Conservation (phyloP, 2,888 invertebrate species). For the Formica aserva region DNA sequence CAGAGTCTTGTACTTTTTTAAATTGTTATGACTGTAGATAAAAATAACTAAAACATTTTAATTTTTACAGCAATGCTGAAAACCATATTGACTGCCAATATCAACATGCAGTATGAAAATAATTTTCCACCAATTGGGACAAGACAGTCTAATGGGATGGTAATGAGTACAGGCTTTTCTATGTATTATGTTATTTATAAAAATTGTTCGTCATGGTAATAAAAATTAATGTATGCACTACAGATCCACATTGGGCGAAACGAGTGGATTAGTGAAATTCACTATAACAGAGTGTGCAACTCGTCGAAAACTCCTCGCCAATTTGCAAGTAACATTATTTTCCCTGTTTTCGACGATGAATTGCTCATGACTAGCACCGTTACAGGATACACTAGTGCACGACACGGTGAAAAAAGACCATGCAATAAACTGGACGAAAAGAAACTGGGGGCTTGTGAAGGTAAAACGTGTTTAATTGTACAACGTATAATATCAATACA, state of each 20-base stretch:
- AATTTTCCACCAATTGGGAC: slow-evolving; percentile 1
- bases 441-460: slow-evolving; percentile 6
- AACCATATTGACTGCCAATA: not conserved
- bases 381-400: not conserved
- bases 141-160: slow-evolving; percentile 6
- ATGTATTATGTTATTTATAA: slow-evolving; percentile 14
- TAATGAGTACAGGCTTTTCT: not conserved
- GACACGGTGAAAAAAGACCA: not conserved
- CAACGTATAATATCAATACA: slow-evolving; percentile 1
- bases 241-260: slow-evolving; percentile 8
- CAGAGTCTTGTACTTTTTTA: not conserved
- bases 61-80: slow-evolving; percentile 4
- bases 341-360: not conserved
- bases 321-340: not conserved
- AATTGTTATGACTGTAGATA: not conserved
- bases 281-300: slow-evolving; percentile 5
- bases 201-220: not conserved
- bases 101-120: slow-evolving; percentile 12
- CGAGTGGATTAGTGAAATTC: slow-evolving; percentile 7
- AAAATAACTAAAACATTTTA: not conserved
- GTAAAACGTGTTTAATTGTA: not conserved
- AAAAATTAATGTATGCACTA: not conserved
- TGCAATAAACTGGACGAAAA: slow-evolving; percentile 1
- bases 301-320: slow-evolving; percentile 15
- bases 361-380: not conserved